Evolutionary conservation across 1,140 invertebrate genomes (phyloP), one percentile per base, ranked within the genome.

Genomic region (Scylla paramamosain): DNA sequence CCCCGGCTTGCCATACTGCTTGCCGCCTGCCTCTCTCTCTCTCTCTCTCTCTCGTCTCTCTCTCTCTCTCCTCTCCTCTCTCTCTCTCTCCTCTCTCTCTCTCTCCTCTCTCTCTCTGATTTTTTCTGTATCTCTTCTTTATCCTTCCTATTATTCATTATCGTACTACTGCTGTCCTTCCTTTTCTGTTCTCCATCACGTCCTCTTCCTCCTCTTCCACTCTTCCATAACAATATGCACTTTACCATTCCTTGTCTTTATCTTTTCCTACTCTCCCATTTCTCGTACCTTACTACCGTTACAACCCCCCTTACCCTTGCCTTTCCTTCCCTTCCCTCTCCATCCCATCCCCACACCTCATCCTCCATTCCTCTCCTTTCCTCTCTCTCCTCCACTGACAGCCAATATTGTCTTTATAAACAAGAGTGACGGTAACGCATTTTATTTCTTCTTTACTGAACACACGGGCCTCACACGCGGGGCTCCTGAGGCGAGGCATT

Each of bases 331-430:
- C n/a, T n/a, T 48, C 89, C 52, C 46, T 45, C 20, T 25, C 45
- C 89, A 10, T 28, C 0, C 29, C 86, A 12, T 29, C 89, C 25
- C 31, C 77, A 83, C 4, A 29, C 86, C 28, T 88, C 86, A 12
- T 29, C 89, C 28, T 46, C 31, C 77, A 83, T 4, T 46, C 28
- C 31, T 28, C 89, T 39, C 31, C 12, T 14, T 16, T 32, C 89
- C 16, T 48, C 89, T 39, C 46, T 14, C 89, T 39, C 39, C 39
- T 39, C 39, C 39, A 39, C 39, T 48, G 89, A 91, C 89, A 91
- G n/a, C 89, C 89, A 91, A 52, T 91, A 91, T 91, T 91, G 46
- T 91, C 89, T 91, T 91, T 46, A 91, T 48, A 91, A 91, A 91
- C 89, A 91, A 45, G 45, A 46, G 16, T 46, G 89, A 48, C 89